Evolutionary conservation across 2,888 invertebrate genomes (phyloP), one percentile per base, ranked within the genome.

Genomic region (Protodeltote pygarga): DNA sequence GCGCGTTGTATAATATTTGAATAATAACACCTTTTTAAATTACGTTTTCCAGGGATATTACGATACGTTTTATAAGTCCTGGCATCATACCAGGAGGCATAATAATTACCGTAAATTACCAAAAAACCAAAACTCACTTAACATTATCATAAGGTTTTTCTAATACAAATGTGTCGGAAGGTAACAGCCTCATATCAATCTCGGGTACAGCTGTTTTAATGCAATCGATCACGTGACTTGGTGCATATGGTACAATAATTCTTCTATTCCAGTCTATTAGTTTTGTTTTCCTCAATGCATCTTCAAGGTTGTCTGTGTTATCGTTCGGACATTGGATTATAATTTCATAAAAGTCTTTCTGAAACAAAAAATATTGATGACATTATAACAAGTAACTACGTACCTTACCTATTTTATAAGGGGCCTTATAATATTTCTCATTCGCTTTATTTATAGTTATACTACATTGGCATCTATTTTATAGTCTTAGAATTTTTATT

Each of bases 261-360:
- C 20, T 8, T 48, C 54, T 60, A 1, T 35, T 62, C 83, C 84
- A 86, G 39, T 85, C 71, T 32, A 87, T 77, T 0, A 79, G 1
- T 24, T 79, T 73, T 1, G 86, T 86, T 6, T 34, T 65, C 3
- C 24, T 65, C 4, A 88, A 59, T 1, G 83, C 82, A 4, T 73
- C 61, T 65, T 77, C 67, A 1, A 87, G 63, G 16, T 67, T 63
- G 5, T 53, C 46, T 0, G 78, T 77, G 32, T 84, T 67, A n/a
- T 77, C 63, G 6, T 27, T 75, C 0, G 79, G 75, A 20, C 73
- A 75, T 32, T 77, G 77, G 11, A 86, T 73, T 10, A 85, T 60
- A 0, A 86, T 32, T 71, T 85, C 84, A 33, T 78, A 72, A 35
- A 54, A 73, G n/a, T 34, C 44, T 20, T 54, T 49, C 85, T 85